A percentile compares a stretch with the other conserved stretches of the same genome.
These are phyloP conservation scores for Typhlichthys eigenmanni DNA, from an alignment of 2,797 vertebrate genomes.

Conservation along the genomic window DNA sequence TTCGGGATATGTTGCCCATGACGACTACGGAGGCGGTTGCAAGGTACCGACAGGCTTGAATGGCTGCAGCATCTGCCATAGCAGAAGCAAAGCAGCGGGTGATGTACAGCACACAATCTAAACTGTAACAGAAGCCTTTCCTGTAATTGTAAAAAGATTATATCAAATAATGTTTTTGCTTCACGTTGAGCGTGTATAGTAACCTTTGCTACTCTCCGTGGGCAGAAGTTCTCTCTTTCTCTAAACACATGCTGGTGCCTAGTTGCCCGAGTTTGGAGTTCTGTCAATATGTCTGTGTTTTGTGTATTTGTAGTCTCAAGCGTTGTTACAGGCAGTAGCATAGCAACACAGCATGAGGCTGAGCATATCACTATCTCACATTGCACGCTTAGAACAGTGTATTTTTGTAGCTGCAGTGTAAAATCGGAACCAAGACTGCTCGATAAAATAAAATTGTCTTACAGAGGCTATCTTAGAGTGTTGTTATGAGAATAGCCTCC, in stretches of 20 bases:
- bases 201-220: neutral
- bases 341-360: too few relatives aligned
- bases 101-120: neutral
- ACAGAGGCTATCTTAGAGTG: constrained; percentile 18
- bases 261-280: neutral
- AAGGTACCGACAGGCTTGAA: too few relatives aligned
- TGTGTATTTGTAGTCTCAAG: neutral
- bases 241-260: neutral
- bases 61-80: too few relatives aligned
- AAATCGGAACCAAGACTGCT: too few relatives aligned
- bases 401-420: too few relatives aligned
- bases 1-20: too few relatives aligned
- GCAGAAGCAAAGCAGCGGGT: neutral
- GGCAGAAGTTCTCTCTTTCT: neutral
- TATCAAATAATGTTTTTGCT: neutral
- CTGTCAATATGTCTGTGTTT: neutral
- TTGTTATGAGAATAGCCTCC: constrained; percentile 54
- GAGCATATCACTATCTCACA: too few relatives aligned
- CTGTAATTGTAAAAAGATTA: neutral
- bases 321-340: too few relatives aligned
- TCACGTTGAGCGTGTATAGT: neutral
- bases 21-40: too few relatives aligned
- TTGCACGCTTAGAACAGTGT: too few relatives aligned
- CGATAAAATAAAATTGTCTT: too few relatives aligned
- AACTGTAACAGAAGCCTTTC: neutral